These are phyloP conservation scores for Typhlichthys eigenmanni DNA, from an alignment of 2,797 vertebrate species.

Conservation along the genomic window DNA sequence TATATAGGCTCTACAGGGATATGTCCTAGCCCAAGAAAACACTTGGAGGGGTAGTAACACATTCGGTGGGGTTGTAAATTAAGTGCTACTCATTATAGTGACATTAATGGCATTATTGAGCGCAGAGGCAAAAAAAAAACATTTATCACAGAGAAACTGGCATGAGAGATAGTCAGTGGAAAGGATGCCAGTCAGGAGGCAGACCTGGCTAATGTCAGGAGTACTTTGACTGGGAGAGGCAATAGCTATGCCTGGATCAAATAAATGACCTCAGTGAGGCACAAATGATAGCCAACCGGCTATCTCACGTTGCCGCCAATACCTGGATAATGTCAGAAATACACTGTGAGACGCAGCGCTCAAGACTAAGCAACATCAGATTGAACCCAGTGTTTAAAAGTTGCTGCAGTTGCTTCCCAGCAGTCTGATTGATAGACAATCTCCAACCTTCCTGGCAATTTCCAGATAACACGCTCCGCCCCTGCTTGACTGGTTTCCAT, in stretches of 20 bases:
- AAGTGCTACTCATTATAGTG: slow-evolving; percentile 67
- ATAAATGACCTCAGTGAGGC: slow-evolving; percentile 18
- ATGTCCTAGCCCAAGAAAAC: slow-evolving; percentile 46
- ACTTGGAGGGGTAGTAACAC: slow-evolving; percentile 50
- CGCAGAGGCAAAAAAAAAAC: slow-evolving; percentile 40
- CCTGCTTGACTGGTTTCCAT: slow-evolving; percentile 48
- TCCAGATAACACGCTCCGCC: slow-evolving; percentile 38
- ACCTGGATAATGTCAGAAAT: slow-evolving; percentile 5
- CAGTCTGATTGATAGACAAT: slow-evolving; percentile 25
- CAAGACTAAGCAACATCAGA: neutral
- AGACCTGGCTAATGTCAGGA: slow-evolving; percentile 52
- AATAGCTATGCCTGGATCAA: neutral
- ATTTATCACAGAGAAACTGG: slow-evolving; percentile 56
- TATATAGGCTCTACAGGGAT: slow-evolving; percentile 30
- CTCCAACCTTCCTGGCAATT: slow-evolving; percentile 45
- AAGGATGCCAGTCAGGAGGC: slow-evolving; percentile 44
- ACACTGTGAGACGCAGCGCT: neutral
- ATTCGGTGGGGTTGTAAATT: slow-evolving; percentile 59
- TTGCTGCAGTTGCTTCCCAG: slow-evolving; percentile 9
- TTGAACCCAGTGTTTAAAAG: neutral
- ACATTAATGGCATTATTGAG: slow-evolving; percentile 70
- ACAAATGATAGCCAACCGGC: slow-evolving; percentile 7
- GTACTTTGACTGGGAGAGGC: slow-evolving; percentile 16
- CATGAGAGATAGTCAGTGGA: slow-evolving; percentile 44
- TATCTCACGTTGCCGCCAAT: neutral